phyloP scores from a whole-genome alignment of 2,113 vertebrate species.

The Callospermophilus lateralis region DNA sequence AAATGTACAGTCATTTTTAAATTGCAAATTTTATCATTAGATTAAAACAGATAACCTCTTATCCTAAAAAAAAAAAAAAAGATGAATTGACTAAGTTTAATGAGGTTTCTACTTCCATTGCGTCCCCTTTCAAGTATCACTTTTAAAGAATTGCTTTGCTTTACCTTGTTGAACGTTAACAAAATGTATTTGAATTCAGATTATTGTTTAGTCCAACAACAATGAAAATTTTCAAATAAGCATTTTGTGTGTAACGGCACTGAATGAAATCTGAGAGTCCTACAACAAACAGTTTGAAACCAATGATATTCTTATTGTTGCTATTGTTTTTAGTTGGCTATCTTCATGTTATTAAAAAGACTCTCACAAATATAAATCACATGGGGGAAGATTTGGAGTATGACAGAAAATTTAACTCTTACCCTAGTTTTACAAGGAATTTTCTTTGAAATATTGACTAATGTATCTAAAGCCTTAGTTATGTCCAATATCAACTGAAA shows the following conservation, averaged over 20 bases:
- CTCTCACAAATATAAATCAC: not conserved
- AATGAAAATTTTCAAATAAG: not conserved
- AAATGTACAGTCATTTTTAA: not conserved
- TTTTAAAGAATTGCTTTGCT: constrained; percentile 26
- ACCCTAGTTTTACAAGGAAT: not conserved
- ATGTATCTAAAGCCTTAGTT: not conserved
- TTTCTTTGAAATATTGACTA: not conserved
- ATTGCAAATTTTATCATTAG: not conserved
- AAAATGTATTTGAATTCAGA: constrained; percentile 16
- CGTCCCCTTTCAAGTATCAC: not conserved
- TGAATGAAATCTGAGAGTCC: not conserved
- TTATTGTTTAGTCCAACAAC: not conserved
- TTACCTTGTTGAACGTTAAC: not conserved
- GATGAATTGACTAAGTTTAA: not conserved
- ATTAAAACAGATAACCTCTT: not conserved
- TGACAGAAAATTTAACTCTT: not conserved
- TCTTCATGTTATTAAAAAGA: not conserved
- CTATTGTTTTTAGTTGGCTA: not conserved
- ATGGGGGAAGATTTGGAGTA: accelerated
- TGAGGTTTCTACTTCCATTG: constrained; percentile 1
- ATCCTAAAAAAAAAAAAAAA: not conserved
- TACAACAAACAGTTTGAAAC: not conserved
- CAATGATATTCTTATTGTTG: not conserved
- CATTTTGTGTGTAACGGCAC: not conserved
- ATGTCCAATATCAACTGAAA: not conserved